These are phyloP conservation scores for human (Homo sapiens) DNA, from an alignment of 2,113 vertebrate genomes.

Conservation along the genomic window GRCh38 chr18:7307501-7308000, in stretches of 20 bases:
- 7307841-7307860: not conserved
- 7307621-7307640: conserved; percentile 77
- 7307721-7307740: conserved; percentile 43
- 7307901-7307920: rapidly evolving
- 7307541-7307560: conserved; percentile 66
- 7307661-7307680: conserved; percentile 58
- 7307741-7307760: not conserved
- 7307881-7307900: not conserved
- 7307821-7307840: rapidly evolving
- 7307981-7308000: not conserved
- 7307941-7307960: not conserved
- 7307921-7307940: not conserved
- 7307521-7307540: conserved; percentile 57
- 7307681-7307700: conserved; percentile 73
- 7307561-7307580: conserved; percentile 57
- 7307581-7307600: conserved; percentile 62
- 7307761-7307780: not conserved
- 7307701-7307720: conserved; percentile 58
- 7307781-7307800: not conserved
- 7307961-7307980: not conserved
- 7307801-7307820: not conserved
- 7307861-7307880: not conserved
- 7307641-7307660: conserved; percentile 69
- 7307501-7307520: conserved; percentile 64
- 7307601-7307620: conserved; percentile 70